These are phyloP conservation scores for Saxidomus purpurata DNA, from an alignment of 1,140 invertebrate genomes.

Conservation along the genomic window DNA sequence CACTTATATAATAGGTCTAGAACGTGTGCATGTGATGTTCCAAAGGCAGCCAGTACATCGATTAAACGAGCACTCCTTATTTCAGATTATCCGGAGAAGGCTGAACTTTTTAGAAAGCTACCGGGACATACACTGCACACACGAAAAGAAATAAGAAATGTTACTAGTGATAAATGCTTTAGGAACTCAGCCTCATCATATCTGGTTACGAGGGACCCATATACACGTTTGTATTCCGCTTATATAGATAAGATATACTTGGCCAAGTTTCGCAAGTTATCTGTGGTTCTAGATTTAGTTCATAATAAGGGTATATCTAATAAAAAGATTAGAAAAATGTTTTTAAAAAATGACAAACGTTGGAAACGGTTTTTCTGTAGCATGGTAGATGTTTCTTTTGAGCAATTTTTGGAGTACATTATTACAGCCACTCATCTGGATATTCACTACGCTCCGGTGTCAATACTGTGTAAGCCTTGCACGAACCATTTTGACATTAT, in stretches of 20 bases:
- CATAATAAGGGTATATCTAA: neutral
- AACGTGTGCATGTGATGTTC: slow-evolving; percentile 17
- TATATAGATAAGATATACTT: slow-evolving; percentile 57
- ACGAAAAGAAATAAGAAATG: neutral
- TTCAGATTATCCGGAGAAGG: slow-evolving; percentile 41
- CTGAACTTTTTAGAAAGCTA: neutral
- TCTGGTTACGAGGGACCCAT: slow-evolving; percentile 44
- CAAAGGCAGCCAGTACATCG: slow-evolving; percentile 54
- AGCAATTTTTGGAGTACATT: slow-evolving; percentile 29
- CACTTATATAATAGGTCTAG: neutral
- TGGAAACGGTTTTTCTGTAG: neutral
- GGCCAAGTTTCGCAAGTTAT: slow-evolving; percentile 9
- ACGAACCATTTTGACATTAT: neutral
- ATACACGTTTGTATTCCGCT: slow-evolving; percentile 48
- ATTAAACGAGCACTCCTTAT: slow-evolving; percentile 5
- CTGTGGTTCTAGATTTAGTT: neutral
- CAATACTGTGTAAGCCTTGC: slow-evolving; percentile 42
- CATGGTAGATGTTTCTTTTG: slow-evolving; percentile 1
- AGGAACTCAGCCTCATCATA: neutral
- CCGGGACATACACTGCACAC: slow-evolving; percentile 28
- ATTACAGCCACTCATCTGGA: neutral
- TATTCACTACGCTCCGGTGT: slow-evolving; percentile 24
- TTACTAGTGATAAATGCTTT: neutral
- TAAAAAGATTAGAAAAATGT: neutral
- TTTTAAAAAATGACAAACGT: neutral